Base-by-base conservation (phyloP, 2,797 vertebrate species). In the Smutsia temminckii region DNA sequence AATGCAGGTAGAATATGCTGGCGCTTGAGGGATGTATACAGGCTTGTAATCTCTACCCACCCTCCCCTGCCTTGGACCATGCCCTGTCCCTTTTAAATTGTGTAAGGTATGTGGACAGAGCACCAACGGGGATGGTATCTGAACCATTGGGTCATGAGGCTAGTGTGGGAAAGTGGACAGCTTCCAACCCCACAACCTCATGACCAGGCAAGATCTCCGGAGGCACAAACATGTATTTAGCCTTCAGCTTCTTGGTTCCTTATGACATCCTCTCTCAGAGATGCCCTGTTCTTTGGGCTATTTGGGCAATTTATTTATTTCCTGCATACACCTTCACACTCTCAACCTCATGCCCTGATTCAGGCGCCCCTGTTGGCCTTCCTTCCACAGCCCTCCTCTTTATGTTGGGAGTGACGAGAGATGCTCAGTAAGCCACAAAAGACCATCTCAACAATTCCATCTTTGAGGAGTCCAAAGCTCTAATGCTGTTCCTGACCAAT, bases 281-380 rank as follows among this genome's bases (percentile, higher is more conserved):
- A 7, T 29, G 53, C 5, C 12, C 53, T 87, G 72, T 3, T 46
- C 46, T 80, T 46, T 80, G 25, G 34, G 40, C 61, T 23, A 25
- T 21, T 18, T 34, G 37, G 66, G 23, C 3, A 6, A 6, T 1
- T 32, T 71, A 21, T 37, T 23, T 85, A 3, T 51, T 29, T 74
- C 5, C 8, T 7, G 10, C 32, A 69, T 6, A 37, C 1, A 23
- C 14, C 25, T 2, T 40, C 7, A 1, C 11, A 17, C 34, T 37
- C 29, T 64, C 34, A 40, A 27, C 10, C 53, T 78, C 23, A 11
- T 59, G 29, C 42, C 37, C 89, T 11, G 37, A 2, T 42, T 81
- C 6, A 17, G 89, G 49, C 8, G 3, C 20, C 20, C 27, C 18
- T 10, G 16, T 72, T 64, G 49, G 32, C 14, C 17, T 85, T 71